phyloP scores from a whole-genome alignment of 2,888 invertebrate genomes.

The Ectemnius continuus region DNA sequence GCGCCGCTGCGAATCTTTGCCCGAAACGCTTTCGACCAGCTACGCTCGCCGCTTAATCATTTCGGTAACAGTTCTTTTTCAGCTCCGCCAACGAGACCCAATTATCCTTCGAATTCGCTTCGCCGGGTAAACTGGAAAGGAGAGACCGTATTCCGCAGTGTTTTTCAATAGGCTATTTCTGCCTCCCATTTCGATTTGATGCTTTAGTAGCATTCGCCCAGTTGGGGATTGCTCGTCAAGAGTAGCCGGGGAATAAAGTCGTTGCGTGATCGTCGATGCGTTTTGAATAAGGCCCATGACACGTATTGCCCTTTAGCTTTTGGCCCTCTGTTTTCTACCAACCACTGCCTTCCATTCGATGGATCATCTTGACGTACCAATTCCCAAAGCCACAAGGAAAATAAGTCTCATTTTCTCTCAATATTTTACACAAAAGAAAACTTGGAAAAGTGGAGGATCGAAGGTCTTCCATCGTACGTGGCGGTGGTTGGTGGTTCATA shows the following conservation, averaged over 20 bases:
- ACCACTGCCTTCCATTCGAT: slow-evolving; percentile 44
- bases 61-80: too few species aligned
- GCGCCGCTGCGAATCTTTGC: too few species aligned
- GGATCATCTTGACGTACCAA: slow-evolving; percentile 38
- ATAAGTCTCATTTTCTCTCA: slow-evolving; percentile 10
- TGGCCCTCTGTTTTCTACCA: slow-evolving; percentile 45
- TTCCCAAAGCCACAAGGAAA: slow-evolving; percentile 9
- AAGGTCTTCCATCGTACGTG: slow-evolving; percentile 13
- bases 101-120: too few species aligned
- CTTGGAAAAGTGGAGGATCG: not conserved
- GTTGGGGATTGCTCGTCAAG: not conserved
- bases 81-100: too few species aligned
- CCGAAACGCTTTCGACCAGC: too few species aligned
- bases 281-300: slow-evolving; percentile 56
- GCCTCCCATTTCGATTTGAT: too few species aligned
- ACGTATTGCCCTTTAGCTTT: slow-evolving; percentile 61
- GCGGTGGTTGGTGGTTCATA: slow-evolving; percentile 46
- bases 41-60: too few species aligned
- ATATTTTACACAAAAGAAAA: not conserved
- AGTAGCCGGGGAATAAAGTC: slow-evolving; percentile 17
- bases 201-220: too few species aligned
- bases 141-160: not conserved
- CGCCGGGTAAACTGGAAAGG: too few species aligned
- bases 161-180: not conserved
- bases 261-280: slow-evolving; percentile 62